Conservation (phyloP, 2,113 vertebrate species). For the Pholis gunnellus region DNA sequence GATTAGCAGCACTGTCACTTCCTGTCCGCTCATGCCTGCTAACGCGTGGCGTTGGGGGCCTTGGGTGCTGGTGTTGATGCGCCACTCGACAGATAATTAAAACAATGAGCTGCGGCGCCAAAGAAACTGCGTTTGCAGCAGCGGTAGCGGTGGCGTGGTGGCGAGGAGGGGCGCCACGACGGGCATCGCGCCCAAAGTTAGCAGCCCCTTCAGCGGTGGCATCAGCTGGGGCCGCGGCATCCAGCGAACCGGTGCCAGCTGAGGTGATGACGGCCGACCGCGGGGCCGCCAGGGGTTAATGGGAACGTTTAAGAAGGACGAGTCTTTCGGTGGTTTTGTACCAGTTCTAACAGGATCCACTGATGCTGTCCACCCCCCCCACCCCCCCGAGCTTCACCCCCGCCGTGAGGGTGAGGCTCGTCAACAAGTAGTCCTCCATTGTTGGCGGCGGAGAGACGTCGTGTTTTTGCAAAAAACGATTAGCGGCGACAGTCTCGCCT, state of each 20-base stretch:
- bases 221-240: conserved; percentile 62
- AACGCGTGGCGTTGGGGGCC: conserved; percentile 44
- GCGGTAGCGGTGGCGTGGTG: too few species aligned
- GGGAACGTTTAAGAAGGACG: conserved; percentile 77
- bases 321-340: conserved; percentile 61
- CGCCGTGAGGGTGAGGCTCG: not conserved
- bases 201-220: conserved; percentile 68
- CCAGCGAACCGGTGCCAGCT: conserved; percentile 46
- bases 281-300: conserved; percentile 75
- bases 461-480: conserved; percentile 15
- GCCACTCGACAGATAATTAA: conserved; percentile 75
- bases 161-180: not conserved
- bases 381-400: not conserved
- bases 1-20: conserved; percentile 67
- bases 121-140: not conserved
- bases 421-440: conserved; percentile 46
- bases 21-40: conserved; percentile 40
- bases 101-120: conserved; percentile 72
- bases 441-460: too few species aligned
- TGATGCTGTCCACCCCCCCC: conserved; percentile 33
- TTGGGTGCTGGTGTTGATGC: conserved; percentile 64
- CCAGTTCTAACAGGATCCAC: conserved; percentile 14
- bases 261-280: conserved; percentile 76
- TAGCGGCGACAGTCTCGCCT: conserved; percentile 37
- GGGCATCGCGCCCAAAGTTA: conserved; percentile 69